Conservation (phyloP, 64 coral and sea anemone genomes). For the Montipora capricornis region DNA sequence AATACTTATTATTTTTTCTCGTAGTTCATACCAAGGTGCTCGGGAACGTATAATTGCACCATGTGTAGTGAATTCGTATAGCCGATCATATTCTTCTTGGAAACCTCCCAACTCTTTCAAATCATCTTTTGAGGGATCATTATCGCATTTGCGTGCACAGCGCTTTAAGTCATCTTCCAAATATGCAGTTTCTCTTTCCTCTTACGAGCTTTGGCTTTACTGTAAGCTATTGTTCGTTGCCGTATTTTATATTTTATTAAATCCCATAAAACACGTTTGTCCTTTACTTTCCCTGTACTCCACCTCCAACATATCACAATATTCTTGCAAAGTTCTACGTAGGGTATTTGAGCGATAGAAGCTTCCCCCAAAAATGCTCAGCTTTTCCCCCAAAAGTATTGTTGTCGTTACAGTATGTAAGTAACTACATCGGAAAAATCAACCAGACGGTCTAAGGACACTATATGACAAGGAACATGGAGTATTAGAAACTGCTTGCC, state of each 20-base stretch:
- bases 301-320: slow-evolving; percentile 10
- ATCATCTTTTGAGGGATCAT: not conserved
- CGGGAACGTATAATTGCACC: not conserved
- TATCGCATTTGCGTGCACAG: no score
- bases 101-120: slow-evolving; percentile 17
- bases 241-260: not conserved
- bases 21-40: not conserved
- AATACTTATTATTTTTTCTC: not conserved
- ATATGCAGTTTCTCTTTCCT: not conserved
- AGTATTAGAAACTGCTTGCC: no score
- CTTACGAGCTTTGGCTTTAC: not conserved
- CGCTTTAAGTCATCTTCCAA: no score
- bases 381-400: no score
- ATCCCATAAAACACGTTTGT: not conserved
- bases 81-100: slow-evolving; percentile 11
- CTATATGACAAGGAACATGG: no score
- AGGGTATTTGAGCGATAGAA: no score
- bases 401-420: no score
- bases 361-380: no score
- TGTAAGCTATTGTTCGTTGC: not conserved
- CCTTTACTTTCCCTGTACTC: not conserved
- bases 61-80: not conserved
- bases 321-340: not conserved
- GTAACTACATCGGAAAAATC: no score
- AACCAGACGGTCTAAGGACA: no score